Evolutionary conservation across 2,113 vertebrate genomes (phyloP), one percentile per base, ranked within the genome.

Genomic region (Serinus canaria): DNA sequence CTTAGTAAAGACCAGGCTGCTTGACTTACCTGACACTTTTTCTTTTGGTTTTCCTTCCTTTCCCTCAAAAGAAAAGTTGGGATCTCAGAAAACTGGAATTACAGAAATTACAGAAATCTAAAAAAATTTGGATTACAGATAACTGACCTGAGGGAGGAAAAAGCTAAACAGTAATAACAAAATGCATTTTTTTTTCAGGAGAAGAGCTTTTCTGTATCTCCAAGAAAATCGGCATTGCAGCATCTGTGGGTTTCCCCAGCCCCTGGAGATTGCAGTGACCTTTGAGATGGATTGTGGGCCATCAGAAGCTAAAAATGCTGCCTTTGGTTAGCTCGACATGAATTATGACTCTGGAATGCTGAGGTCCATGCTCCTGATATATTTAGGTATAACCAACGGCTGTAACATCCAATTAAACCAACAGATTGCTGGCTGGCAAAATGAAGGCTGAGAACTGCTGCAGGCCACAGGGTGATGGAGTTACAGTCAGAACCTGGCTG

Each of bases 371-470:
- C 88, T 68, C 91, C 67, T 94, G 92, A 92, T 96, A 83, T 97
- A 95, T 95, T 95, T 97, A 96, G 96, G 93, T 95, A 92, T 92
- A 96, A 97, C 56, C 7, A 95, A 90, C 0, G 8, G 60, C 50
- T 96, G 23, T 88, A 95, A 89, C 88, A 90, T 93, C 30, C 89
- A 96, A 97, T 97, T 92, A 96, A 91, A 92, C 69, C 92, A 43
- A 44, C 77, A 75, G 64, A 92, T 94, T 87, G 68, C 64, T 89
- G 62, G 69, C 88, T 85, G 74, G 85, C 44, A 66, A 50, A 83
- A 77, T 13, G 86, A 55, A 52, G 91, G 72, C 62, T 63, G 53
- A 83, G 74, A 83, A 17, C 59, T 70, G 9, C 59, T 85, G 60
- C 83, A 74, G 77, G 67, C 83, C 80, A 11, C 86, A 93, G 70